Conservation (phyloP, 37 sponge, comb jelly and placozoan genomes). For the Aplysina aerophoba region DNA sequence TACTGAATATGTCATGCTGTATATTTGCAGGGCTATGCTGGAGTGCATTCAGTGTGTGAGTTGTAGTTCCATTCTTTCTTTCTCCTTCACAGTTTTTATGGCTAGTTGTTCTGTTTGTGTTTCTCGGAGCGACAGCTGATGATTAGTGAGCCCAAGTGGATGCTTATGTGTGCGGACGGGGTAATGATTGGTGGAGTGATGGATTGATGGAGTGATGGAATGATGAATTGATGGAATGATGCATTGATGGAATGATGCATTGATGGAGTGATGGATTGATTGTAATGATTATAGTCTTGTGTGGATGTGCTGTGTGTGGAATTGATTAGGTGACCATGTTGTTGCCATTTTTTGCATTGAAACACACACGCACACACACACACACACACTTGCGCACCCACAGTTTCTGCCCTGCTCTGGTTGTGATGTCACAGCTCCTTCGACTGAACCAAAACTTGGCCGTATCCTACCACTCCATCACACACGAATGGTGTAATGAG, state of each 20-base stretch:
- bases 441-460: conserved; percentile 93
- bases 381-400: neutral
- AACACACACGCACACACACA: neutral
- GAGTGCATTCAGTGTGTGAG: no score
- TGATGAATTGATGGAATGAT: no score
- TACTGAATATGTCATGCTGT: no score
- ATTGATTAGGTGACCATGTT: neutral
- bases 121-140: conserved; percentile 93
- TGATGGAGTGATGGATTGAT: no score
- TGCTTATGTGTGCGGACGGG: no score
- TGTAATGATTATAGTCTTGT: neutral
- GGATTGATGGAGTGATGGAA: no score
- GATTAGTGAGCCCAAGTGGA: conserved; percentile 97
- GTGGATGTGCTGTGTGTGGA: neutral
- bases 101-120: conserved; percentile 87
- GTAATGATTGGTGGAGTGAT: no score
- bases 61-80: neutral
- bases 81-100: conserved; percentile 79
- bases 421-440: conserved; percentile 85
- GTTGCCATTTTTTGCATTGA: neutral
- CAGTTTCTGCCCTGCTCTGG: conserved; percentile 95
- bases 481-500: neutral
- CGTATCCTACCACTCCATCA: conserved; percentile 49
- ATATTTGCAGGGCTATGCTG: no score
- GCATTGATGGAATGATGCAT: no score